A percentile compares a stretch with the other conserved stretches of the same genome.
Evolutionary conservation across 2,888 invertebrate species (phyloP).

Genomic region (Euzophera pinguis): DNA sequence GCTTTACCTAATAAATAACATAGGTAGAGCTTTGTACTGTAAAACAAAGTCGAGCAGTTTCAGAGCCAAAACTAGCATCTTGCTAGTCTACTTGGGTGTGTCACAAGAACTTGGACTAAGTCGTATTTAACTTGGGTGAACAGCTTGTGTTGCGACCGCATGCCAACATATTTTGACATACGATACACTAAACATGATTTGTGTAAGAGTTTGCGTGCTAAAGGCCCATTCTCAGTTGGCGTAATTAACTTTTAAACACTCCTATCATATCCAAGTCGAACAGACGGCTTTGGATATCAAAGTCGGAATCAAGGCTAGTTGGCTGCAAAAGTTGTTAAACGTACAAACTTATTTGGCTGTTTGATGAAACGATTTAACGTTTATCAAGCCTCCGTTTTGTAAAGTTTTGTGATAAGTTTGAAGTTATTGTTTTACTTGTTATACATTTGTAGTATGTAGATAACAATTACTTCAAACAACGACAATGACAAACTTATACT

Average conservation of each 20-base stretch:
- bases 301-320: neutral
- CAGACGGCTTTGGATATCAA: constrained; percentile 22
- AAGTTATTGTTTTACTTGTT: neutral
- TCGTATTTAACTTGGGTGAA: constrained; percentile 71
- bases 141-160: constrained; percentile 70
- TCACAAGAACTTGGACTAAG: constrained; percentile 64
- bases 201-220: constrained; percentile 15
- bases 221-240: constrained; percentile 24
- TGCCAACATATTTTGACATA: constrained; percentile 71
- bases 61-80: constrained; percentile 58
- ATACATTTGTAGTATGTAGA: too few relatives aligned
- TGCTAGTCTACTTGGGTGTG: constrained; percentile 57
- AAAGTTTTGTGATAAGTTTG: neutral
- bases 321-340: constrained; percentile 5
- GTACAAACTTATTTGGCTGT: neutral
- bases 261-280: constrained; percentile 32
- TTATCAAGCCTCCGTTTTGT: neutral
- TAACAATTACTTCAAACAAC: too few relatives aligned
- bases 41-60: constrained; percentile 50
- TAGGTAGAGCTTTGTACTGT: constrained; percentile 3
- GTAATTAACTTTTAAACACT: constrained; percentile 43
- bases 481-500: too few relatives aligned
- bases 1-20: constrained; percentile 2
- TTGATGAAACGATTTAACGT: neutral
- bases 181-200: constrained; percentile 20